Conservation (phyloP, 2,113 vertebrate genomes). For the Grallaria varia region DNA sequence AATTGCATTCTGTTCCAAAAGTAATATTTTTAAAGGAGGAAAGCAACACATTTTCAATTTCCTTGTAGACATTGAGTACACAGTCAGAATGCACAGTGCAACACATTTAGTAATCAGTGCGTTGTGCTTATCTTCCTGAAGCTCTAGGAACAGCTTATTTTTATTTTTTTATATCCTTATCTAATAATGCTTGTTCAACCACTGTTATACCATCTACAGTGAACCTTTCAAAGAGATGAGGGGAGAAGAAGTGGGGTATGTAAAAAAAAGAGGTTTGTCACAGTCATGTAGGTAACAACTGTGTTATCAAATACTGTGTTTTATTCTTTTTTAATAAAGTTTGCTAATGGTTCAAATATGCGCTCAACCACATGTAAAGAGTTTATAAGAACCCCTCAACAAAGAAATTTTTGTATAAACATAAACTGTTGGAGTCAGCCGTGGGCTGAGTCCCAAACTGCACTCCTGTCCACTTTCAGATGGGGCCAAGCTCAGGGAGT, state of each 20-base stretch:
- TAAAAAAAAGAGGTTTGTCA: background rate
- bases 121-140: conserved; percentile 17
- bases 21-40: conserved; percentile 14
- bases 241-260: background rate
- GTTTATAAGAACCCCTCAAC: background rate
- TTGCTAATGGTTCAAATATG: background rate
- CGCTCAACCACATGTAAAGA: background rate
- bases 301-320: background rate
- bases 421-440: background rate
- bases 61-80: background rate
- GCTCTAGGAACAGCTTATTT: background rate
- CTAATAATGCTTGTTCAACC: background rate
- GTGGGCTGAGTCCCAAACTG: background rate
- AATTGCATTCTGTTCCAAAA: conserved; percentile 22
- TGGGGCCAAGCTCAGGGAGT: background rate
- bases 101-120: background rate
- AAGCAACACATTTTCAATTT: conserved; percentile 13
- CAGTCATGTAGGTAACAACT: background rate
- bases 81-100: background rate
- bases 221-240: background rate
- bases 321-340: background rate
- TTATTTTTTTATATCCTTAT: background rate
- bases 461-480: accelerated
- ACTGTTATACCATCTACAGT: background rate
- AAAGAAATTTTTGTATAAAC: background rate